Evolutionary conservation across 2,113 vertebrate species (phyloP).

Genomic region (Labeo catla): DNA sequence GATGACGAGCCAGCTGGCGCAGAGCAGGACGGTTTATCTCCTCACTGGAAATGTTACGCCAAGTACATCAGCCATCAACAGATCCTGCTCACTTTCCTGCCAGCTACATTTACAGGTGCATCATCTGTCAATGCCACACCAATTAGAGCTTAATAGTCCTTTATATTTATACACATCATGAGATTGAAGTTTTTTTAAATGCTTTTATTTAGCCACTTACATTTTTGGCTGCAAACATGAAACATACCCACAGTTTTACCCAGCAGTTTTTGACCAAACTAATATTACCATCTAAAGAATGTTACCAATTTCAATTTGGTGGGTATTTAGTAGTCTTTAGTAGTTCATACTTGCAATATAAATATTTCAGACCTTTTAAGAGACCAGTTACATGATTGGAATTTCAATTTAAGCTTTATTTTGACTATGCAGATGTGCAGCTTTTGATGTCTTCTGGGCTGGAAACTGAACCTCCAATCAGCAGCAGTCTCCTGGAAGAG

Average conservation of each 20-base stretch:
- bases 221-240: background rate
- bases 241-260: background rate
- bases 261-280: background rate
- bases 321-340: background rate
- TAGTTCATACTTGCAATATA: background rate
- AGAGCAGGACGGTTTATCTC: conserved; percentile 62
- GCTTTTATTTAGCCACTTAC: background rate
- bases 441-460: conserved; percentile 78
- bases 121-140: background rate
- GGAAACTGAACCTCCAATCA: conserved; percentile 73
- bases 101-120: conserved; percentile 87
- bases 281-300: background rate
- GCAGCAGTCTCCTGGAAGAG: conserved; percentile 66
- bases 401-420: background rate
- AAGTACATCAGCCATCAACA: conserved; percentile 88
- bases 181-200: background rate
- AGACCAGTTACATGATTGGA: too few species aligned
- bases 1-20: conserved; percentile 73
- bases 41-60: conserved; percentile 92
- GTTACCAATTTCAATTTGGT: background rate
- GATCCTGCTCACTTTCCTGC: conserved; percentile 91
- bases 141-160: background rate
- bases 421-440: conserved; percentile 79
- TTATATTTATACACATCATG: background rate
- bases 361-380: too few species aligned